Base-by-base conservation (phyloP, 1,140 invertebrate genomes). In the Pissodes strobi region DNA sequence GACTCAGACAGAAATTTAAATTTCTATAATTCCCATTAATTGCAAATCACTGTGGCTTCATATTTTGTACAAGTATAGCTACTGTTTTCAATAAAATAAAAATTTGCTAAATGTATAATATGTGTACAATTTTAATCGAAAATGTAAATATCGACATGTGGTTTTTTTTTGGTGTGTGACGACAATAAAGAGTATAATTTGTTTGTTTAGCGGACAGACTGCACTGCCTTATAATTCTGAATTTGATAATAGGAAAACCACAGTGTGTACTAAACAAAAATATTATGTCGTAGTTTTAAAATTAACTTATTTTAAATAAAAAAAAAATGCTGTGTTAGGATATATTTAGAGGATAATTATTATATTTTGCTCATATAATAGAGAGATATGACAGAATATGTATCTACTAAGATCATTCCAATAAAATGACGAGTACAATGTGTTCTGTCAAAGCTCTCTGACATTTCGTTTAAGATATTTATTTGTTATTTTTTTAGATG, bases 271-370 rank as follows among this genome's bases (percentile, higher is more conserved):
- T n/a, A 13, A n/a, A n/a, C n/a, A n/a, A 63, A 30, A 55, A 19
- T 43, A 43, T 55, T 8, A 63, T 49, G 19, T 15, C n/a, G 12
- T 62, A 52, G 46, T 37, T 55, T 62, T 30, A 52, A 48, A 52
- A 59, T 69, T 68, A 69, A 69, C 53, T 69, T 70, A 60, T 70
- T 70, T 57, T 27, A 27, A 27, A 27, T 27, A 27, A 27, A 27
- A 60, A 64, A 64, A 66, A 55, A 69, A 67, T 66, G 70, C 70
- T 71, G 70, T 71, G 70, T 71, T 71, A 71, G 58, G 63, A 66
- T 65, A 57, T 10, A 53, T 45, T 37, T 51, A 61, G 52, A 55
- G 52, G 12, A 58, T 68, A 65, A 64, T 48, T 66, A 66, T 63
- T 67, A 71, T 69, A 70, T 67, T 71, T 63, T 67, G 62, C 67